Evolutionary conservation across 2,797 vertebrate species (phyloP).

Genomic region (Micrastur ruficollis): DNA sequence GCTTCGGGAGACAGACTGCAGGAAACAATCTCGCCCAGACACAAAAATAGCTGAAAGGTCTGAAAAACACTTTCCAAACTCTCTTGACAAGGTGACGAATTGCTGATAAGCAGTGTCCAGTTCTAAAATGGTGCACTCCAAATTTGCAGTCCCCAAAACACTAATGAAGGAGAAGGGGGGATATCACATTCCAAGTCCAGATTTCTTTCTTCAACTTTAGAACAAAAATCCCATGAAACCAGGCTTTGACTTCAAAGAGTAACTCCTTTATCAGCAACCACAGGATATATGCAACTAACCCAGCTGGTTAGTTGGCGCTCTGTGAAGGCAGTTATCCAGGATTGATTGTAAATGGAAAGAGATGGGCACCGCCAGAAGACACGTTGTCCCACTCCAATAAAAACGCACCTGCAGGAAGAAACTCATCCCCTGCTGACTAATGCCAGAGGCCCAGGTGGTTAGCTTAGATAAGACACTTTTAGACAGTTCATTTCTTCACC

Average conservation of each 20-base stretch:
- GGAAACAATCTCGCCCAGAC: not conserved
- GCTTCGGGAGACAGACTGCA: not conserved
- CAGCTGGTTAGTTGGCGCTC: not conserved
- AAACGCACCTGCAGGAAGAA: not conserved
- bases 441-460: not conserved
- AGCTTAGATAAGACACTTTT: not conserved
- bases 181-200: not conserved
- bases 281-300: not conserved
- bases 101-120: not conserved
- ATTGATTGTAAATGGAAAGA: not conserved
- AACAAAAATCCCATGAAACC: not conserved
- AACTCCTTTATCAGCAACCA: not conserved
- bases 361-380: not conserved
- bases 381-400: not conserved
- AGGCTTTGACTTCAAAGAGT: not conserved
- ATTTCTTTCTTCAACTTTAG: not conserved
- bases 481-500: not conserved
- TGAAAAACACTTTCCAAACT: not conserved
- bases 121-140: not conserved
- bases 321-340: not conserved
- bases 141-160: not conserved
- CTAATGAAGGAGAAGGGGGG: not conserved
- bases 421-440: not conserved
- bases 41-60: not conserved
- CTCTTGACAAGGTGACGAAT: not conserved